Evolutionary conservation across 2,888 invertebrate genomes (phyloP).

Genomic region (Polyploca ridens): DNA sequence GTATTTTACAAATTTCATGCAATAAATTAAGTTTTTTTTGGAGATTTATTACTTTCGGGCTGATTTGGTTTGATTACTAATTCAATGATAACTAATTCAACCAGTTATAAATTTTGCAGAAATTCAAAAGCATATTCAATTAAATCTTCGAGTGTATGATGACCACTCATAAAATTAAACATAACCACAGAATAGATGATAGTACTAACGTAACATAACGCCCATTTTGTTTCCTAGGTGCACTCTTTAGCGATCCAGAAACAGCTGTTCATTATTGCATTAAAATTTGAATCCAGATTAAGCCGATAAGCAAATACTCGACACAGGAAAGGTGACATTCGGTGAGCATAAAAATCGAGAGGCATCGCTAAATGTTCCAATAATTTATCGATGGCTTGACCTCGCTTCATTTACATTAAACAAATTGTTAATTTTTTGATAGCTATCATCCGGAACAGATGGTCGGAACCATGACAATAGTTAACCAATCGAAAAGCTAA

Average conservation of each 20-base stretch:
- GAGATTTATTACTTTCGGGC: slow-evolving; percentile 8
- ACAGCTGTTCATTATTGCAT: slow-evolving; percentile 61
- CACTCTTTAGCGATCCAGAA: neutral
- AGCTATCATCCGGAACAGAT: slow-evolving; percentile 82
- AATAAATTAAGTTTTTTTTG: slow-evolving; percentile 29
- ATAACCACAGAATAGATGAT: neutral
- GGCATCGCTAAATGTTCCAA: slow-evolving; percentile 72
- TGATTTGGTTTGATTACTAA: neutral
- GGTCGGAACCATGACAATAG: slow-evolving; percentile 50
- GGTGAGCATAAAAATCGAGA: slow-evolving; percentile 73
- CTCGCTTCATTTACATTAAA: slow-evolving; percentile 83
- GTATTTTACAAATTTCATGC: slow-evolving; percentile 41
- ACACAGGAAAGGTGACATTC: slow-evolving; percentile 80
- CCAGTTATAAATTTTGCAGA: neutral
- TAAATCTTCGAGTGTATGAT: too few species aligned
- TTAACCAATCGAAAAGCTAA: slow-evolving; percentile 31
- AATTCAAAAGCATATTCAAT: neutral
- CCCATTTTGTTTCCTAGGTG: too few species aligned
- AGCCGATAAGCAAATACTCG: slow-evolving; percentile 69
- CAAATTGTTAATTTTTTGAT: slow-evolving; percentile 85
- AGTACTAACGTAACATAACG: too few species aligned
- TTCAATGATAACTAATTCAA: neutral
- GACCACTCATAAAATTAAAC: neutral
- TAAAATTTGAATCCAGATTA: slow-evolving; percentile 67
- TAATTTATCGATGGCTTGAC: slow-evolving; percentile 79